phyloP scores from a whole-genome alignment of 1,140 invertebrate genomes.

The Pinna nobilis region DNA sequence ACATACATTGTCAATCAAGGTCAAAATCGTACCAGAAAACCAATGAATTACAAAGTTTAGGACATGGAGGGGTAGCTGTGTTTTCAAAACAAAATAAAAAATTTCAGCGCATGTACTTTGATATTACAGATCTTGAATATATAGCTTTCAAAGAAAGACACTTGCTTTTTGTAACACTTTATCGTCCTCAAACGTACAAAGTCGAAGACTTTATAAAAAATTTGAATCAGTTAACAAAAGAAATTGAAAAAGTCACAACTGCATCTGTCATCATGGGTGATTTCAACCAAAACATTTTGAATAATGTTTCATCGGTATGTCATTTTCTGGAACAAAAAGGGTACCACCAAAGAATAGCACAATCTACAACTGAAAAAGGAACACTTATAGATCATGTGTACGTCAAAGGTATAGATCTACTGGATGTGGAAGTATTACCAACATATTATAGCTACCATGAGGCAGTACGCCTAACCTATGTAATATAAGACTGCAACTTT shows the following conservation, averaged over 20 bases:
- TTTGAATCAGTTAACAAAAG: background rate
- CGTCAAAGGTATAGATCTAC: background rate
- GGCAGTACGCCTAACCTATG: too few species aligned
- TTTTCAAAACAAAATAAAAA: background rate
- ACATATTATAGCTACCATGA: constrained; percentile 33
- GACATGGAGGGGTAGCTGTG: constrained; percentile 1
- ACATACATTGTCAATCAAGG: background rate
- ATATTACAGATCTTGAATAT: background rate
- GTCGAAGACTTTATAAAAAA: constrained; percentile 5
- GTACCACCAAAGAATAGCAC: background rate
- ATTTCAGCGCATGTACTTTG: background rate
- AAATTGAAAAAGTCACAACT: background rate
- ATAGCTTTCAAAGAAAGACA: background rate
- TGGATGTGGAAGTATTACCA: constrained; percentile 5
- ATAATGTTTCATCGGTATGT: background rate
- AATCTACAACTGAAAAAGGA: constrained; percentile 20
- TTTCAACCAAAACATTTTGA: constrained; percentile 34
- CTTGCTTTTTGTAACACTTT: background rate
- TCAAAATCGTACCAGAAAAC: background rate
- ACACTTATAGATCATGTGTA: constrained; percentile 27
- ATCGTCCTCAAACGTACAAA: constrained; percentile 4
- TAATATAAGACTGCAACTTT: too few species aligned
- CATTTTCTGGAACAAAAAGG: constrained; percentile 1
- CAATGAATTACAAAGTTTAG: background rate
- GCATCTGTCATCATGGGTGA: constrained; percentile 14